Base-by-base conservation (phyloP, 2,113 vertebrate species). In the Poicephalus meyeri region DNA sequence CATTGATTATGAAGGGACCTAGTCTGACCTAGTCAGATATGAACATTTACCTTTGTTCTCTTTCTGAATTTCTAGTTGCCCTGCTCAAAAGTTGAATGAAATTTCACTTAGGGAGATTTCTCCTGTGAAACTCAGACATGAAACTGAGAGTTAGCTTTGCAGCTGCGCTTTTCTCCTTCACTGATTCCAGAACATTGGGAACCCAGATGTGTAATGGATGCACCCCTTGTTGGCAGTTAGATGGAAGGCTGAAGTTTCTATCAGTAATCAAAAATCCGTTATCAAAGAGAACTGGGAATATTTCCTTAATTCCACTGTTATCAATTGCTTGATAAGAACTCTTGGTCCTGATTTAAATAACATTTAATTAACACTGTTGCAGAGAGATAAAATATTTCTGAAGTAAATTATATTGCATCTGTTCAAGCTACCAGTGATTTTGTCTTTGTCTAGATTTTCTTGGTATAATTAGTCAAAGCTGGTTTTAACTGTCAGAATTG, bases 251-350 rank as follows among this genome's bases (percentile, higher is more conserved):
- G 28, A 63, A 77, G 44, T 93, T 92, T 81, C 61, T 81, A 65
- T 58, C 78, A 80, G 84, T 83, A 95, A 91, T 68, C 87, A 94
- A 91, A 93, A 95, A 80, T 76, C 52, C 78, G 91, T 86, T 96
- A 89, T 93, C 86, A 80, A 91, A 86, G 64, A 42, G 53, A 88
- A 91, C 16, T 61, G 37, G 53, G 79, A 83, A 86, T 78, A 90
- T 92, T 94, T 92, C 41, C 37, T 79, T 92, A 91, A 83, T 89
- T 87, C 86, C 37, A 47, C 39, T 80, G 41, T 44, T 95, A 83
- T 74, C 81, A 96, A 71, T 66, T 76, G 49, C 37, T 92, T 89
- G 49, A 86, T 81, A 77, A 94, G 74, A 69, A 76, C 55, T 70
- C 63, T 63, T 72, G 37, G 21, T 92, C 41, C 63, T 86, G 92